These are phyloP conservation scores for Pharmacophagus antenor DNA, from an alignment of 2,888 invertebrate genomes.

Conservation along the genomic window DNA sequence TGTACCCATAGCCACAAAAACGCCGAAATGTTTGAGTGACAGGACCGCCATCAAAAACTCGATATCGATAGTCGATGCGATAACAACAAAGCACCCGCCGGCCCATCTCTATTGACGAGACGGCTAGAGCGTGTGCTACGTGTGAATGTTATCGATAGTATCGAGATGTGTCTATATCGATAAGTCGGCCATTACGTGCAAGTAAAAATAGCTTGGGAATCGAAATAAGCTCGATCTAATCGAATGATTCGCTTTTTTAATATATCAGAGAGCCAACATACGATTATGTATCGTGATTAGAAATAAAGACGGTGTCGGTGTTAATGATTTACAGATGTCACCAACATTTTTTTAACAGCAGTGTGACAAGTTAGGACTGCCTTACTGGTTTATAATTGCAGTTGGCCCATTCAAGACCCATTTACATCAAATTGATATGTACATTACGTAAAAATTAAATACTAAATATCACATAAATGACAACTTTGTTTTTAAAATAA, in stretches of 20 bases:
- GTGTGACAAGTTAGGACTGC: neutral
- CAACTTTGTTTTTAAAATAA: too few species aligned
- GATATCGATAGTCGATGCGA: constrained; percentile 69
- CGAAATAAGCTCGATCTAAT: constrained; percentile 57
- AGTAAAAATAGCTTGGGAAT: constrained; percentile 59
- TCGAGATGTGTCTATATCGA: constrained; percentile 70
- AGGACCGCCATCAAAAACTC: constrained; percentile 76
- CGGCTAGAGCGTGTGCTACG: constrained; percentile 75
- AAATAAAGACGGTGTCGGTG: constrained; percentile 13
- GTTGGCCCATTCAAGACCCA: too few species aligned
- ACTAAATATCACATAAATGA: too few species aligned
- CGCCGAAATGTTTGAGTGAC: constrained; percentile 74
- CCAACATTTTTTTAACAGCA: neutral
- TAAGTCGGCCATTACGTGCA: constrained; percentile 70
- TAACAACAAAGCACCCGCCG: constrained; percentile 74
- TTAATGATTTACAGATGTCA: constrained; percentile 12
- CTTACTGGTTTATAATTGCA: too few species aligned
- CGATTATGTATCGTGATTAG: constrained; percentile 25
- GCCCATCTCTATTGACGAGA: constrained; percentile 71
- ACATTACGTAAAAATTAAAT: too few species aligned
- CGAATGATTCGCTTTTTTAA: constrained; percentile 39
- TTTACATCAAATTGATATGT: too few species aligned
- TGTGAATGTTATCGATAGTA: constrained; percentile 78
- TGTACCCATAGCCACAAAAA: constrained; percentile 62
- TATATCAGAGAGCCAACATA: constrained; percentile 31